These are phyloP conservation scores for Lutraria rhynchaena DNA, from an alignment of 1,140 invertebrate genomes.

Conservation along the genomic window DNA sequence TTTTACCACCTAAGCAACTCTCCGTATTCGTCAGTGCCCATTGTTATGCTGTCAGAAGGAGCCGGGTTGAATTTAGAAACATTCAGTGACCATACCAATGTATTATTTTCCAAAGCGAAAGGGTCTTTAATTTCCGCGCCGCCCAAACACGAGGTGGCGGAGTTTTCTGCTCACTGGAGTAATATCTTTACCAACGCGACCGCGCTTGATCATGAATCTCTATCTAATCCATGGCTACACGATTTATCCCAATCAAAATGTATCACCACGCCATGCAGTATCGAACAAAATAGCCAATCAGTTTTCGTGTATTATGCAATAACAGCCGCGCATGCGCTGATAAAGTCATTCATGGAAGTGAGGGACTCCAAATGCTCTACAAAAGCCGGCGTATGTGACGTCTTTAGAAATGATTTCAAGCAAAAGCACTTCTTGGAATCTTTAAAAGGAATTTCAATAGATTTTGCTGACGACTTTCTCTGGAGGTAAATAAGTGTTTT, in stretches of 20 bases:
- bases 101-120: constrained; percentile 1
- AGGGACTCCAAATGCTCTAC: background rate
- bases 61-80: background rate
- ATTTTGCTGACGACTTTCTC: background rate
- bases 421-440: background rate
- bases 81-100: background rate
- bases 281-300: background rate
- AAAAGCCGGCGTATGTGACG: background rate
- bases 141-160: background rate
- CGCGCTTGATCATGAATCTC: background rate
- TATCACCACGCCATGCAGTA: background rate
- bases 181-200: constrained; percentile 42
- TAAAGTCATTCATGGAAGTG: background rate
- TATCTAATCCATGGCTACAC: constrained; percentile 48
- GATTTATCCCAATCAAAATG: constrained; percentile 25
- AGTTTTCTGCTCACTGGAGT: constrained; percentile 53
- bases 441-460: background rate
- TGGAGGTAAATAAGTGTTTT: constrained; percentile 12
- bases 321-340: constrained; percentile 3
- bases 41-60: constrained; percentile 49
- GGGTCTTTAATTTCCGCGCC: constrained; percentile 21
- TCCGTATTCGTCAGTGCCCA: background rate
- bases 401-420: background rate
- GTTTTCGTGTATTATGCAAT: constrained; percentile 24
- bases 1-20: background rate